Conservation (phyloP, 2,797 vertebrate genomes). For the Falco novaeseelandiae region DNA sequence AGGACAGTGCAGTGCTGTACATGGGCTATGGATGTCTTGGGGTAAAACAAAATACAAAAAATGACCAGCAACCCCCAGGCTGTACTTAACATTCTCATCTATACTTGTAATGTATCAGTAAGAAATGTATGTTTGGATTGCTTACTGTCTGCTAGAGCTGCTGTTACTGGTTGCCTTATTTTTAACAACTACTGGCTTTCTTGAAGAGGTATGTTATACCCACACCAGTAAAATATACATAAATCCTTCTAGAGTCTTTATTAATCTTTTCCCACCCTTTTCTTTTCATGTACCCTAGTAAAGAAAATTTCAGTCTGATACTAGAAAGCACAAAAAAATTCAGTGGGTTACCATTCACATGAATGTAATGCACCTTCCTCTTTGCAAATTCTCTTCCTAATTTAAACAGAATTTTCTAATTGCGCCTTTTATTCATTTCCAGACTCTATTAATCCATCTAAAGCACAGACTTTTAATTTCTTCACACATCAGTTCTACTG, state of each 20-base stretch:
- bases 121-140: background rate
- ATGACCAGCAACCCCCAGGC: background rate
- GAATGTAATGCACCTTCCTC: background rate
- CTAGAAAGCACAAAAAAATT: background rate
- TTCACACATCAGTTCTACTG: slow-evolving; percentile 67
- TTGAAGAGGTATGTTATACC: background rate
- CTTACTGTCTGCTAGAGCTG: background rate
- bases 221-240: background rate
- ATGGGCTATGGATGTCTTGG: background rate
- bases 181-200: background rate
- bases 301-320: background rate
- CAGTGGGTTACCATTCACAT: background rate
- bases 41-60: background rate
- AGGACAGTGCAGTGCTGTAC: background rate
- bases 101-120: background rate
- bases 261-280: background rate
- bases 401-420: slow-evolving; percentile 47
- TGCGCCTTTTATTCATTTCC: slow-evolving; percentile 37
- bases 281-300: background rate
- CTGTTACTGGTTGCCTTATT: background rate
- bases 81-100: background rate
- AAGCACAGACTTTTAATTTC: slow-evolving; percentile 60
- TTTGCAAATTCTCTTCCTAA: background rate
- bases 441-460: slow-evolving; percentile 61
- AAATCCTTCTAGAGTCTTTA: background rate